phyloP scores from a whole-genome alignment of 1,140 invertebrate genomes.

The Zaprionus taronus region DNA sequence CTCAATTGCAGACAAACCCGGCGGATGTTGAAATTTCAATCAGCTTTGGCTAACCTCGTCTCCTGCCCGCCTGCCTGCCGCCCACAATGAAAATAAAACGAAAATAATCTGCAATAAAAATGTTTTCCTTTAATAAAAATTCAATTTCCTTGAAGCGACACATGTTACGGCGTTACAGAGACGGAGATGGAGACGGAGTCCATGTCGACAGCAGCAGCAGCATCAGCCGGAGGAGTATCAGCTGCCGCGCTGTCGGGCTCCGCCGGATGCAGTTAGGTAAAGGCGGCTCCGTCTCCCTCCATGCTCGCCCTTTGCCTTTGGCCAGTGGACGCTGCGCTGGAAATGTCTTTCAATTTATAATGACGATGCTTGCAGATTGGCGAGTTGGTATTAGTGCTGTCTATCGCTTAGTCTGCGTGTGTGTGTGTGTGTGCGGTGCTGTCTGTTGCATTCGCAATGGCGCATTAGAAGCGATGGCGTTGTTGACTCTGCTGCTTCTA shows the following conservation, averaged over 20 bases:
- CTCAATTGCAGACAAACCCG: slow-evolving; percentile 59
- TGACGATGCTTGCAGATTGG: slow-evolving; percentile 61
- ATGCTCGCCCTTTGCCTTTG: slow-evolving; percentile 32
- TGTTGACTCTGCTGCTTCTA: slow-evolving; percentile 23
- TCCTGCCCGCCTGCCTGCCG: neutral
- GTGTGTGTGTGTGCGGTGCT: slow-evolving; percentile 25
- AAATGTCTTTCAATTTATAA: slow-evolving; percentile 82
- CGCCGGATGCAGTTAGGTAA: slow-evolving; percentile 77
- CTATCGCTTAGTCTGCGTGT: slow-evolving; percentile 11
- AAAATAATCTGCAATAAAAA: slow-evolving; percentile 84
- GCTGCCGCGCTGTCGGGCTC: slow-evolving; percentile 3
- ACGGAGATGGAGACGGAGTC: neutral
- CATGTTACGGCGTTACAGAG: slow-evolving; percentile 65
- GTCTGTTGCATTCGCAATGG: slow-evolving; percentile 78
- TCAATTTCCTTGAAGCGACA: slow-evolving; percentile 82
- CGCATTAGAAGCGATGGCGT: slow-evolving; percentile 60
- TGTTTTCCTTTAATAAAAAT: slow-evolving; percentile 84
- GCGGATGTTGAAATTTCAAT: slow-evolving; percentile 79
- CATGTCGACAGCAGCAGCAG: slow-evolving; percentile 23
- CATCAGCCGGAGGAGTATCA: slow-evolving; percentile 20
- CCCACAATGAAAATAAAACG: slow-evolving; percentile 55
- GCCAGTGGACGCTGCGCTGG: slow-evolving; percentile 45
- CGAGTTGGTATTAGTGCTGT: slow-evolving; percentile 23
- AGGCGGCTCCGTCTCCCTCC: slow-evolving; percentile 23
- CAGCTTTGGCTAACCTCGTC: slow-evolving; percentile 30